These are phyloP conservation scores for Cryptocephalus moraei DNA, from an alignment of 2,888 invertebrate species.

Conservation along the genomic window DNA sequence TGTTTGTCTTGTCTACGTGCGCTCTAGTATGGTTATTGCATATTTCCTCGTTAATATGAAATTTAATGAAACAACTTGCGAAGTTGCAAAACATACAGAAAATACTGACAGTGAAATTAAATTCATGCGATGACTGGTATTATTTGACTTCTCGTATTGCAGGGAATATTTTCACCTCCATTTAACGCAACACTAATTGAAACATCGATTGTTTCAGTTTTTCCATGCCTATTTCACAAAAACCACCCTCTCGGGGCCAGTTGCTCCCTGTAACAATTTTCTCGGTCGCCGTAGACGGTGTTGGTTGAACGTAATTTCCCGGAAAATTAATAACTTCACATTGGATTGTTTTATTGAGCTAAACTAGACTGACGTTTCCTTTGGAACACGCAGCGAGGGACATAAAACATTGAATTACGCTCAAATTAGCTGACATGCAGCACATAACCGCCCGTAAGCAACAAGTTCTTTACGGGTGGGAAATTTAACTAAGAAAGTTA, in stretches of 20 bases:
- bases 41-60: conserved; percentile 1
- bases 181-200: too few relatives aligned
- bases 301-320: not conserved
- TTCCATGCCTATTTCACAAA: not conserved
- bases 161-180: too few relatives aligned
- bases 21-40: not conserved
- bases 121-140: too few relatives aligned
- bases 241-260: too few relatives aligned
- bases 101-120: not conserved
- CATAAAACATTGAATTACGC: too few relatives aligned
- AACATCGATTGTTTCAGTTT: too few relatives aligned
- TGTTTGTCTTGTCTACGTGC: not conserved
- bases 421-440: too few relatives aligned
- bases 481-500: not conserved
- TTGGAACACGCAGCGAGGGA: not conserved
- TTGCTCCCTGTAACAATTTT: too few relatives aligned
- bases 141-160: too few relatives aligned
- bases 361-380: not conserved
- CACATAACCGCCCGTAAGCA: not conserved
- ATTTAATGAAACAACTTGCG: conserved; percentile 1
- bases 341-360: not conserved
- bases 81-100: not conserved
- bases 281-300: too few relatives aligned
- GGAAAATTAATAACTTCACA: not conserved
- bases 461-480: not conserved